Percentiles rank a stretch among this genome's conserved stretches.
Conservation (phyloP, 2,113 vertebrate genomes). For the Daphoenositta chrysoptera region DNA sequence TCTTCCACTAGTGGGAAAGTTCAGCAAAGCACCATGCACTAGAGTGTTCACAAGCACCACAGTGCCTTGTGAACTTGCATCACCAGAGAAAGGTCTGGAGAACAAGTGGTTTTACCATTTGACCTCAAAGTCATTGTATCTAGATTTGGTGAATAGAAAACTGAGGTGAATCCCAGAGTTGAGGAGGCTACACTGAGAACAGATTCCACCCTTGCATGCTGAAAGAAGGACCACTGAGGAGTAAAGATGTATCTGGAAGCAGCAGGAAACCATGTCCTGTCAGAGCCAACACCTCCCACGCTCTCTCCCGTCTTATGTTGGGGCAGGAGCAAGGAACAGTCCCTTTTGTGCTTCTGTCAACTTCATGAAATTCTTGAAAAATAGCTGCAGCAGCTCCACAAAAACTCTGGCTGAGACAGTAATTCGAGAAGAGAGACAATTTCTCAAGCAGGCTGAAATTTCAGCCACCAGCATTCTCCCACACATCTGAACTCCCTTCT, state of each 20-base stretch:
- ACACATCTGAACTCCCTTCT: slow-evolving; percentile 35
- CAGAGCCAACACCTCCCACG: not conserved
- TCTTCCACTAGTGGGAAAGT: not conserved
- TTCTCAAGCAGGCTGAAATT: slow-evolving; percentile 12
- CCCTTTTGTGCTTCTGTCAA: not conserved
- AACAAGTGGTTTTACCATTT: not conserved
- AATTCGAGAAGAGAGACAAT: not conserved
- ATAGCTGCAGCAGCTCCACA: not conserved
- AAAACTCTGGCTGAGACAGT: not conserved
- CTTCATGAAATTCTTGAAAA: not conserved
- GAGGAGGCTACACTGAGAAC: not conserved
- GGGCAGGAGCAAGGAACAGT: not conserved
- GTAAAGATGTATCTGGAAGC: not conserved
- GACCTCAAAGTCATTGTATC: not conserved
- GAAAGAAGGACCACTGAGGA: not conserved
- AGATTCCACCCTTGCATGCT: not conserved
- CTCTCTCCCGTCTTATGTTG: not conserved
- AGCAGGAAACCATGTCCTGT: not conserved
- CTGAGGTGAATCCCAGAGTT: not conserved
- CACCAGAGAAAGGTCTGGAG: not conserved
- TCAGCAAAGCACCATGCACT: not conserved
- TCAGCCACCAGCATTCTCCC: not conserved
- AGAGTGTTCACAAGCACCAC: too few species aligned
- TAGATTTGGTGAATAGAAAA: not conserved
- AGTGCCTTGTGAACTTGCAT: not conserved